Evolutionary conservation across 2,113 vertebrate genomes (phyloP).

Genomic region (Trichechus manatus): DNA sequence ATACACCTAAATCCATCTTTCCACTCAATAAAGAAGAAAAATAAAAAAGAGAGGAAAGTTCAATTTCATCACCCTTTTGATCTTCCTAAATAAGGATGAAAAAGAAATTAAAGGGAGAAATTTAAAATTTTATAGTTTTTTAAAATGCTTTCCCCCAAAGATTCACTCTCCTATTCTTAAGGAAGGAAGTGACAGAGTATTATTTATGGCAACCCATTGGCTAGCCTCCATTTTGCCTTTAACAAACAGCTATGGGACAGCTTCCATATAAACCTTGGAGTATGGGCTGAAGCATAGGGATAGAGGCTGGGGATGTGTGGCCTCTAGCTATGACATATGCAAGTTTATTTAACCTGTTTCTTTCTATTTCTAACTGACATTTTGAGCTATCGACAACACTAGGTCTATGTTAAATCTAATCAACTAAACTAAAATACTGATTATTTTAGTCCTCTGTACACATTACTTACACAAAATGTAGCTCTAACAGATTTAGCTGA

Average conservation of each 20-base stretch:
- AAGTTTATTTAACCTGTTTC: neutral
- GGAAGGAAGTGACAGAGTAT: neutral
- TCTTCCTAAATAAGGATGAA: neutral
- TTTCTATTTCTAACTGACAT: neutral
- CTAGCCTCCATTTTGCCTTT: neutral
- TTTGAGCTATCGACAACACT: neutral
- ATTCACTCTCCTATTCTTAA: neutral
- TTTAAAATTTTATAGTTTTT: neutral
- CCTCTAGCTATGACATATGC: neutral
- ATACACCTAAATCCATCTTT: neutral
- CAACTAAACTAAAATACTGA: slow-evolving; percentile 35
- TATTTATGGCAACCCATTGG: neutral
- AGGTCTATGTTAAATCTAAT: neutral
- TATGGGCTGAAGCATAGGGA: neutral
- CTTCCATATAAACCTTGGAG: neutral
- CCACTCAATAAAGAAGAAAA: neutral
- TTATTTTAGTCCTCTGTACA: neutral
- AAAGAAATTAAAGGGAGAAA: neutral
- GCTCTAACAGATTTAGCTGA: slow-evolving; percentile 33
- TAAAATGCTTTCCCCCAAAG: neutral
- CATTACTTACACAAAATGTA: slow-evolving; percentile 37
- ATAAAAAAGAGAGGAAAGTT: neutral
- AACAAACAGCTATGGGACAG: neutral
- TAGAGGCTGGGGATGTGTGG: neutral
- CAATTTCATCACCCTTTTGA: neutral